phyloP scores from a whole-genome alignment of 92 coral and sea anemone genomes.

The Porites cylindrica region DNA sequence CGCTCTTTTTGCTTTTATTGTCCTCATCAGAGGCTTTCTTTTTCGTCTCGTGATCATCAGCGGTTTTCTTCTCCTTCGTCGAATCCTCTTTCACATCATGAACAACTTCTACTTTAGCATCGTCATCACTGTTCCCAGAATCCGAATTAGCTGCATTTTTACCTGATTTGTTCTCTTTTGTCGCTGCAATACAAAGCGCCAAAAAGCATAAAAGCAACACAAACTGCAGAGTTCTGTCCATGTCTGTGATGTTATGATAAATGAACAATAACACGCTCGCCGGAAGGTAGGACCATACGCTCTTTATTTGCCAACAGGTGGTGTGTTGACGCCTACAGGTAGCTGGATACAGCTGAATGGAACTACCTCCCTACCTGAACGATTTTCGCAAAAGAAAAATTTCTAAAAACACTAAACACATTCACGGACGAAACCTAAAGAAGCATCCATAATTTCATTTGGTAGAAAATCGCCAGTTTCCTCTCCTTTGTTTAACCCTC shows the following conservation, averaged over 20 bases:
- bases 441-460: background rate
- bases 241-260: slow-evolving; percentile 32
- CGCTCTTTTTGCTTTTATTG: slow-evolving; percentile 20
- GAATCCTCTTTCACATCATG: slow-evolving; percentile 45
- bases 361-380: background rate
- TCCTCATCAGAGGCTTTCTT: slow-evolving; percentile 40
- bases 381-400: background rate
- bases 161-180: slow-evolving; percentile 26
- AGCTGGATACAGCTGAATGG: slow-evolving; percentile 9
- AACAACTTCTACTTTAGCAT: slow-evolving; percentile 72
- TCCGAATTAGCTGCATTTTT: slow-evolving; percentile 25
- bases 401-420: background rate
- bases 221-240: slow-evolving; percentile 46
- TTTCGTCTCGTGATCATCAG: slow-evolving; percentile 50
- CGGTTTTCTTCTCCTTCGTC: slow-evolving; percentile 3
- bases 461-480: no score
- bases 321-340: slow-evolving; percentile 23
- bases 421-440: background rate
- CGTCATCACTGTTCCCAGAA: slow-evolving; percentile 69
- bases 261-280: slow-evolving; percentile 29
- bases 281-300: slow-evolving; percentile 3
- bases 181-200: slow-evolving; percentile 53
- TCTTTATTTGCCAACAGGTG: slow-evolving; percentile 22
- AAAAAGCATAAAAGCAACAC: slow-evolving; percentile 37
- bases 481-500: no score